Evolutionary conservation across 2,888 invertebrate species (phyloP).

Genomic region (Athripsodes cinereus): DNA sequence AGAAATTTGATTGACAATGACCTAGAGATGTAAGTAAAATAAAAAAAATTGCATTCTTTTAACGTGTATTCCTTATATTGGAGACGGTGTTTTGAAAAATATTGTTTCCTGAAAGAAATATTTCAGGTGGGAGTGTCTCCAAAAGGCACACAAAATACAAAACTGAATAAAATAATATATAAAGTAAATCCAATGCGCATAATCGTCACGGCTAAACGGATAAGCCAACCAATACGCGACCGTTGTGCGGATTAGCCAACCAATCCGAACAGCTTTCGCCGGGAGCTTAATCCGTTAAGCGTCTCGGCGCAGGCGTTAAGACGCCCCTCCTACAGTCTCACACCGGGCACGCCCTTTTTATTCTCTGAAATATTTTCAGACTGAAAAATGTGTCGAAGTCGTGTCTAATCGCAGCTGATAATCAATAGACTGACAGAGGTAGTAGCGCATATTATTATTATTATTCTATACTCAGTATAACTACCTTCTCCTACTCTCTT

Average conservation of each 20-base stretch:
- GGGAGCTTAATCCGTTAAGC: constrained; percentile 18
- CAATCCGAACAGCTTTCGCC: constrained; percentile 15
- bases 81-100: too few species aligned
- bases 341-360: constrained; percentile 8
- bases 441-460: too few species aligned
- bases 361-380: constrained; percentile 3
- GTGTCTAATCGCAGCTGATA: constrained; percentile 9
- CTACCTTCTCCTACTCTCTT: neutral
- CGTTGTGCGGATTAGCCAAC: constrained; percentile 13
- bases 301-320: constrained; percentile 23
- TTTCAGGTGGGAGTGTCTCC: constrained; percentile 10
- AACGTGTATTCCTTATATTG: too few species aligned
- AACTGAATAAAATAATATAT: neutral
- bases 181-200: constrained; percentile 23
- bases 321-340: constrained; percentile 18
- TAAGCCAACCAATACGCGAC: constrained; percentile 19
- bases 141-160: neutral
- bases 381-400: constrained; percentile 10
- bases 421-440: constrained; percentile 5
- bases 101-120: too few species aligned
- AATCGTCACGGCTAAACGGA: constrained; percentile 22
- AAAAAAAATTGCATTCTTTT: too few species aligned
- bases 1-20: too few species aligned
- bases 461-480: too few species aligned
- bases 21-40: too few species aligned